A percentile compares a stretch with the other conserved stretches of the same genome.
These are phyloP conservation scores for Aplocera efformata DNA, from an alignment of 2,888 invertebrate species.

Conservation along the genomic window DNA sequence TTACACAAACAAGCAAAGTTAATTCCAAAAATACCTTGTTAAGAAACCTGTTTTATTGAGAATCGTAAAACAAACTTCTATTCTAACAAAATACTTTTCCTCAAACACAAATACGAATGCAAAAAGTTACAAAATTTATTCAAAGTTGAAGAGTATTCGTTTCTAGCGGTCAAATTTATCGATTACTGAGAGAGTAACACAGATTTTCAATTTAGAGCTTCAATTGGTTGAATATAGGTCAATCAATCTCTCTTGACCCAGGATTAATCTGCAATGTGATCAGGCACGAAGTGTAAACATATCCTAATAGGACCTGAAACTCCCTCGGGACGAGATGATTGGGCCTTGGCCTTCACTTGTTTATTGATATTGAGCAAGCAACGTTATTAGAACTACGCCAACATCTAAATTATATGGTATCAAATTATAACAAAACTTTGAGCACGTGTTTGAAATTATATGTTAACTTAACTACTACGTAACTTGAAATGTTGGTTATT, in stretches of 20 bases:
- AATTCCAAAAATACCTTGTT: neutral
- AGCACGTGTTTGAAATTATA: too few relatives aligned
- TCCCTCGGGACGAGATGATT: slow-evolving; percentile 7
- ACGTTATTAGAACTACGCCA: too few relatives aligned
- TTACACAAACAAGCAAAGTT: neutral
- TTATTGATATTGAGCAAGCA: neutral
- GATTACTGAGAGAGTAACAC: too few relatives aligned
- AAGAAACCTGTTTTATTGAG: slow-evolving; percentile 2
- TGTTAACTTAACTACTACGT: too few relatives aligned
- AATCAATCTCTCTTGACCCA: slow-evolving; percentile 27
- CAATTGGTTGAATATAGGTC: slow-evolving; percentile 28
- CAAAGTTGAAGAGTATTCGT: slow-evolving; percentile 1
- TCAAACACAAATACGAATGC: neutral
- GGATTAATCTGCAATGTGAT: slow-evolving; percentile 22
- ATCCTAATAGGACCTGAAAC: neutral
- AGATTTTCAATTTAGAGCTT: slow-evolving; percentile 18
- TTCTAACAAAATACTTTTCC: neutral
- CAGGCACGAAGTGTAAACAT: slow-evolving; percentile 5
- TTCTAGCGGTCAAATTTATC: neutral
- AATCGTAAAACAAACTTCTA: neutral
- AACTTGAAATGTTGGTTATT: too few relatives aligned
- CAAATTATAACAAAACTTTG: too few relatives aligned
- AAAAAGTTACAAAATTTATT: neutral
- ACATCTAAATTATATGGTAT: too few relatives aligned
- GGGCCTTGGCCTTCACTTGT: slow-evolving; percentile 5